Conservation (phyloP, 2,797 vertebrate genomes). For the Adrianichthys oophorus region DNA sequence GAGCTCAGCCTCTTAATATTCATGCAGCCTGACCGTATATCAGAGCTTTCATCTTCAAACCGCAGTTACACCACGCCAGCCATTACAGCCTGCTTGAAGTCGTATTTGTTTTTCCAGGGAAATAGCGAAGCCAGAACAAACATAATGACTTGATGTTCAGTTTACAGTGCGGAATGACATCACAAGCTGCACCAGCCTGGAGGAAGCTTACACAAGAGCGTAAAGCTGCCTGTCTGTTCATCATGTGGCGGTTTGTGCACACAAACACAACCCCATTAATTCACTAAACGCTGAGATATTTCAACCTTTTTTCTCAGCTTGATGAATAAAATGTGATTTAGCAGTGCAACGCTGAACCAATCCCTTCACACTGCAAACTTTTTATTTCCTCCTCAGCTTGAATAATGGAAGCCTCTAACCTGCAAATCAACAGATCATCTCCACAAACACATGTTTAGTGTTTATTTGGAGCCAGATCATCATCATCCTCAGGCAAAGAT, state of each 20-base stretch:
- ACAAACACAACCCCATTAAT: constrained; percentile 19
- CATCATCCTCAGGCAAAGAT: constrained; percentile 21
- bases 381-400: no score
- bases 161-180: constrained; percentile 68
- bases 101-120: constrained; percentile 62
- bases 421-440: constrained; percentile 11
- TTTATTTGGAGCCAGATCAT: constrained; percentile 29
- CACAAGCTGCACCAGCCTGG: constrained; percentile 57
- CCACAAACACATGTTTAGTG: constrained; percentile 7
- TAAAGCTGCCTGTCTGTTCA: constrained; percentile 56
- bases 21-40: constrained; percentile 30
- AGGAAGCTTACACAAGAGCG: constrained; percentile 52
- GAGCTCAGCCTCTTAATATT: constrained; percentile 50
- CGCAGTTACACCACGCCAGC: constrained; percentile 23
- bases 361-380: no score
- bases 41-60: constrained; percentile 59
- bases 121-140: constrained; percentile 59
- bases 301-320: constrained; percentile 2
- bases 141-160: constrained; percentile 57
- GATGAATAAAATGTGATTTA: no score
- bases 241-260: constrained; percentile 35
- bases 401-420: constrained; percentile 13
- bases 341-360: no score
- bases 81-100: constrained; percentile 30
- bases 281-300: neutral